Evolutionary conservation across 2,888 invertebrate species (phyloP), one percentile per base, ranked within the genome.

Genomic region (Zonitis immaculata): DNA sequence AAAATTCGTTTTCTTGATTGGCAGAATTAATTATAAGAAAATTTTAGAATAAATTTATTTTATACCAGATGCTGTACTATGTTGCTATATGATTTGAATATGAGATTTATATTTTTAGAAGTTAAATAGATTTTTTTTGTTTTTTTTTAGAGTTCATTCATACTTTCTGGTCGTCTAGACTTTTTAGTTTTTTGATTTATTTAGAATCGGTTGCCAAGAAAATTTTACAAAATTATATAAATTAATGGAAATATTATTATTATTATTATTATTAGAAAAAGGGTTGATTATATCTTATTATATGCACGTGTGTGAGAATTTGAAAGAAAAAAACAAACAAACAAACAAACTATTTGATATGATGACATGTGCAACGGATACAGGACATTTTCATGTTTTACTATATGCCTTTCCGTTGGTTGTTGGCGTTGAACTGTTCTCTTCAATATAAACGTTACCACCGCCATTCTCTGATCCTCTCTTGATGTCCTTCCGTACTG

Each of bases 371-470:
- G 61, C 53, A 56, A 51, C 54, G 54, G 52, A 53, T 59, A 26
- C 47, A 49, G 46, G 42, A 44, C 43, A 48, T 51, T 51, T 58
- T 52, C 49, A 54, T 56, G 53, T 47, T 55, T 50, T 39, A 3
- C 6, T 35, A 56, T 66, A 65, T 59, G 68, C 68, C 55, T 71
- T 70, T 45, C 68, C 64, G 56, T 65, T 68, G 56, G 47, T 50
- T 30, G 52, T 46, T 46, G 50, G 42, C 59, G 57, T 58, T 63
- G 52, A 61, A 46, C 49, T 55, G 46, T 58, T 57, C 60, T 76
- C 76, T 67, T 77, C 75, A 60, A 76, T 77, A 69, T 77, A 77
- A 54, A 77, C 76, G 64, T 77, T 77, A 42, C 76, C 76, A 54
- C 70, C 70, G 51, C 72, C 70, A 52, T 68, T 64, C 44, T 72